Conservation (phyloP, 2,113 vertebrate genomes). For the Tychaedon coryphoeus region DNA sequence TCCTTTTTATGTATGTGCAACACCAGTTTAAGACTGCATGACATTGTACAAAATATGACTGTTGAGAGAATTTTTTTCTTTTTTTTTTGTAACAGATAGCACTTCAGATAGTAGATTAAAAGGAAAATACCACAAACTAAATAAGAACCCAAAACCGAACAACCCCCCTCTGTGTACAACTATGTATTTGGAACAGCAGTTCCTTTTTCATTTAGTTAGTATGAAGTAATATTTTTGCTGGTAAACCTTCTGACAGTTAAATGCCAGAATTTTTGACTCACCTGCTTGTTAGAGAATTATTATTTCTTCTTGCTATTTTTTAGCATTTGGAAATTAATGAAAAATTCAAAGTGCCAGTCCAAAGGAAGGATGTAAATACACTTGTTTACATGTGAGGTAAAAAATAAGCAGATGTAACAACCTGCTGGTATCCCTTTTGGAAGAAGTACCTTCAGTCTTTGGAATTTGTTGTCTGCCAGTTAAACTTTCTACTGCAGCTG, state of each 20-base stretch:
- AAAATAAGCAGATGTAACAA: neutral
- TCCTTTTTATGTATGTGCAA: neutral
- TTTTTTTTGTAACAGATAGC: neutral
- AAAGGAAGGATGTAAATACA: neutral
- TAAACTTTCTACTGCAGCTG: neutral
- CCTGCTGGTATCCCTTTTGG: neutral
- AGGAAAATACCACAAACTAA: neutral
- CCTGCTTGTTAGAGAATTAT: neutral
- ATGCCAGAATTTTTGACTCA: neutral
- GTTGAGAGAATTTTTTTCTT: neutral
- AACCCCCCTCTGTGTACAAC: accelerated
- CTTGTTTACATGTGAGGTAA: neutral
- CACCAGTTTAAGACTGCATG: neutral
- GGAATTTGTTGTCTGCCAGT: neutral
- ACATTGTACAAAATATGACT: neutral
- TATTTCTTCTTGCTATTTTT: neutral
- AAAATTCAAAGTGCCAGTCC: neutral
- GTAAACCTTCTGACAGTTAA: neutral
- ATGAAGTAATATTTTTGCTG: neutral
- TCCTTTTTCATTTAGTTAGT: neutral
- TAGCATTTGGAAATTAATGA: neutral
- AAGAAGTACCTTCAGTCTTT: neutral
- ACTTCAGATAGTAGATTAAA: neutral
- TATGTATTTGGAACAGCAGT: neutral
- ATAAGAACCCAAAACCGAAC: neutral